Conservation (phyloP, 2,113 vertebrate genomes). For the Gavialis gangeticus region DNA sequence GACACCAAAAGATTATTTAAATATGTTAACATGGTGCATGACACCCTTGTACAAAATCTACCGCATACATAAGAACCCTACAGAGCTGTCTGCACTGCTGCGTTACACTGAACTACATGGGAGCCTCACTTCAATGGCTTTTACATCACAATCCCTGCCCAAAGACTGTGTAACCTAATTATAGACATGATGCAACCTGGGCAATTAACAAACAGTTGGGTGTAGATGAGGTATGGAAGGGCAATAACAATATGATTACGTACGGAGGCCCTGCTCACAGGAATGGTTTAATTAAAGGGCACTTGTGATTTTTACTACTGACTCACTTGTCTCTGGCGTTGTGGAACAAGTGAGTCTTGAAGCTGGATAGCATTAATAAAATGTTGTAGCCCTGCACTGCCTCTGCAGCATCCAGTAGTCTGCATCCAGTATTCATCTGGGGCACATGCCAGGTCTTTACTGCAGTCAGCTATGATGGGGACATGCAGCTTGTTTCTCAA, state of each 20-base stretch:
- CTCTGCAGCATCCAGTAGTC: neutral
- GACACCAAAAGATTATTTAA: no score
- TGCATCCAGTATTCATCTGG: neutral
- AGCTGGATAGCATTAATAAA: rapidly evolving
- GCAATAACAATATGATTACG: rapidly evolving
- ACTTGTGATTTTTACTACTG: neutral
- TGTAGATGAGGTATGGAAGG: neutral
- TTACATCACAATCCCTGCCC: neutral
- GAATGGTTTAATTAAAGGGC: rapidly evolving
- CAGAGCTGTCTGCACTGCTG: no score
- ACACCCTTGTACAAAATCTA: no score
- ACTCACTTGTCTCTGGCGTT: rapidly evolving
- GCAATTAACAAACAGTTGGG: neutral
- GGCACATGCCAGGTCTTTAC: no score
- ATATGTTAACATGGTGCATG: no score
- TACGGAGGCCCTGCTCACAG: neutral
- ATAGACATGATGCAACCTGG: rapidly evolving
- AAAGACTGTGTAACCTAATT: rapidly evolving
- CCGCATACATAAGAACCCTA: no score
- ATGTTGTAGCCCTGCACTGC: rapidly evolving
- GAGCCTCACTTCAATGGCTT: neutral
- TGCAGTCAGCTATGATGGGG: no score
- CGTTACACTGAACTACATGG: no score
- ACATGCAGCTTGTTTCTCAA: no score
- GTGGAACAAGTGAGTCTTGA: rapidly evolving